Percentiles rank a stretch among this genome's conserved stretches.
Conservation (phyloP, 1,140 invertebrate species). For the Dreissena polymorpha region DNA sequence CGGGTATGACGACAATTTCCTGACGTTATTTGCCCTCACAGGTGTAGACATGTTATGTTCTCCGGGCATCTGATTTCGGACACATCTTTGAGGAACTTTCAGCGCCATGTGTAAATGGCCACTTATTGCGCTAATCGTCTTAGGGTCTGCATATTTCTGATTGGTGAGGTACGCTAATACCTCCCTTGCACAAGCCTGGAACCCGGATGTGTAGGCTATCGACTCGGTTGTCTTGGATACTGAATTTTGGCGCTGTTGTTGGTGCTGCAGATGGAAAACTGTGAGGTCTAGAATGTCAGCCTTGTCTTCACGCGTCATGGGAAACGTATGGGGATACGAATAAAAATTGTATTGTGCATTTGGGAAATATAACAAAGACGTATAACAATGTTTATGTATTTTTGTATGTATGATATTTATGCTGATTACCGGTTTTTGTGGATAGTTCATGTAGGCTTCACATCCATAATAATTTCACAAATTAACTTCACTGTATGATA, state of each 20-base stretch:
- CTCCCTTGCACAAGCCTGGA: constrained; percentile 31
- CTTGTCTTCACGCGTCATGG: constrained; percentile 48
- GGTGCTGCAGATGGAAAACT: constrained; percentile 15
- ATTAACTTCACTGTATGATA: neutral
- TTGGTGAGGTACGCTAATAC: neutral
- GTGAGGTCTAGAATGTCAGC: constrained; percentile 39
- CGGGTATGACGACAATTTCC: neutral
- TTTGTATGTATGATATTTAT: too few relatives aligned
- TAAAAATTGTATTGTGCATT: too few relatives aligned
- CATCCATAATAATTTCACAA: too few relatives aligned
- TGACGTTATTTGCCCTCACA: neutral
- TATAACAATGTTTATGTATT: too few relatives aligned
- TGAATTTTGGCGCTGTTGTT: constrained; percentile 25
- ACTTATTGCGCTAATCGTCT: neutral
- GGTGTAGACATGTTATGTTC: constrained; percentile 10
- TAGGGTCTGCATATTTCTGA: neutral
- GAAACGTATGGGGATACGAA: constrained; percentile 16
- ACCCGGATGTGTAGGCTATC: constrained; percentile 8
- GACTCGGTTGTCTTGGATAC: neutral
- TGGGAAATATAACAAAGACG: too few relatives aligned
- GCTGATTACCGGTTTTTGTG: too few relatives aligned
- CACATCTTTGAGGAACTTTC: neutral
- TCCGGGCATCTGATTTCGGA: neutral
- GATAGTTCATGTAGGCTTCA: neutral
- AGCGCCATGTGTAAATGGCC: constrained; percentile 22